These are phyloP conservation scores for Ceratina australensis DNA, from an alignment of 1,140 invertebrate genomes.

Conservation along the genomic window DNA sequence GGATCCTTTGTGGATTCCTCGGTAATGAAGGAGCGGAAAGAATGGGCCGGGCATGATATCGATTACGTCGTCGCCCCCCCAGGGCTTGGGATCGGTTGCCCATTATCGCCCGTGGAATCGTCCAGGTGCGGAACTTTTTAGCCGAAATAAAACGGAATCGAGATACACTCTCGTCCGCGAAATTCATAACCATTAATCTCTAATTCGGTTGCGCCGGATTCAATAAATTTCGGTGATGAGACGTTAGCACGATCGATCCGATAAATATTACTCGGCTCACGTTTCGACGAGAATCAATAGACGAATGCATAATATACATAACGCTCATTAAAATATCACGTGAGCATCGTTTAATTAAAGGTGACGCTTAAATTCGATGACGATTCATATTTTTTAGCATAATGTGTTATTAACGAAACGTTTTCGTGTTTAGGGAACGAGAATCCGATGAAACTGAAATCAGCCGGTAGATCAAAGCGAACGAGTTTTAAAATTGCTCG, in stretches of 20 bases:
- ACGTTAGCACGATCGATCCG: no score
- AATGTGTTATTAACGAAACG: no score
- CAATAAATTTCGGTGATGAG: no score
- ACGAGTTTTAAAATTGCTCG: no score
- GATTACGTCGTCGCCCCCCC: slow-evolving; percentile 11
- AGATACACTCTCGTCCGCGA: not conserved
- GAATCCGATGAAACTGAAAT: not conserved
- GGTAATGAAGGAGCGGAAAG: slow-evolving; percentile 47
- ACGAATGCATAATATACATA: no score
- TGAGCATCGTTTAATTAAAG: no score
- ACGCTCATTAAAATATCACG: no score
- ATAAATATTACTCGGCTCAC: no score
- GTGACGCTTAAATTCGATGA: no score
- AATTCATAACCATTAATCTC: not conserved
- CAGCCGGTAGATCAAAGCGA: not conserved
- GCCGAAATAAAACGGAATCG: slow-evolving; percentile 7
- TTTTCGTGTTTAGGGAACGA: no score
- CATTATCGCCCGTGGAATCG: slow-evolving; percentile 7
- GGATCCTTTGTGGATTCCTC: slow-evolving; percentile 43
- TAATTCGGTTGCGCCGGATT: not conserved
- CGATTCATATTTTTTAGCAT: no score
- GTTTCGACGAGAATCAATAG: no score
- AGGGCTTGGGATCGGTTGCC: not conserved
- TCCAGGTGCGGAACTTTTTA: slow-evolving; percentile 22
- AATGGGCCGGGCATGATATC: slow-evolving; percentile 16